These are phyloP conservation scores for Drosophila testacea DNA, from an alignment of 2,888 invertebrate genomes.

Conservation along the genomic window DNA sequence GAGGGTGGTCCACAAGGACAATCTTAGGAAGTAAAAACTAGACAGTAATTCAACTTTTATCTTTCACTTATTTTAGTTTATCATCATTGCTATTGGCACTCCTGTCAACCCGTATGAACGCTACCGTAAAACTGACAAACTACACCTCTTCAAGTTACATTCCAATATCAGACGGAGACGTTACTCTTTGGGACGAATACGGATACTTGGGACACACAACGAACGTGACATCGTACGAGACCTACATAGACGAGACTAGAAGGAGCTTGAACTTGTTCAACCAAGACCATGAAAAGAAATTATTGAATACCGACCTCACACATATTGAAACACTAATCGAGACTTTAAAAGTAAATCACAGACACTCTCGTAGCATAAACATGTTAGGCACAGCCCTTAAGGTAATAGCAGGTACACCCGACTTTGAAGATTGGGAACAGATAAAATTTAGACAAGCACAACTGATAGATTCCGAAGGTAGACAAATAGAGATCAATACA, in stretches of 20 bases:
- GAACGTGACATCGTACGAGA: slow-evolving; percentile 20
- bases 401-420: slow-evolving; percentile 14
- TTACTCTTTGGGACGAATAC: slow-evolving; percentile 15
- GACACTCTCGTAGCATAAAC: slow-evolving; percentile 14
- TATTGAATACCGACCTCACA: not conserved
- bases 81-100: too few species aligned
- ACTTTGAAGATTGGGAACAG: slow-evolving; percentile 16
- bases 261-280: not conserved
- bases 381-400: slow-evolving; percentile 8
- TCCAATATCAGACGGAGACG: too few species aligned
- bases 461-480: slow-evolving; percentile 12
- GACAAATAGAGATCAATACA: slow-evolving; percentile 18
- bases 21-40: too few species aligned
- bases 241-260: slow-evolving; percentile 19
- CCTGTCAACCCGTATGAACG: too few species aligned
- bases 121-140: too few species aligned
- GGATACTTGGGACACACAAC: slow-evolving; percentile 24
- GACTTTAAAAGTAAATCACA: slow-evolving; percentile 10
- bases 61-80: too few species aligned
- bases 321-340: slow-evolving; percentile 12
- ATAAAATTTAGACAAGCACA: slow-evolving; percentile 15
- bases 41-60: too few species aligned
- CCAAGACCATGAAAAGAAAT: not conserved
- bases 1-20: too few species aligned
- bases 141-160: too few species aligned